phyloP scores from a whole-genome alignment of 2,888 invertebrate genomes.

The Phalangium opilio region DNA sequence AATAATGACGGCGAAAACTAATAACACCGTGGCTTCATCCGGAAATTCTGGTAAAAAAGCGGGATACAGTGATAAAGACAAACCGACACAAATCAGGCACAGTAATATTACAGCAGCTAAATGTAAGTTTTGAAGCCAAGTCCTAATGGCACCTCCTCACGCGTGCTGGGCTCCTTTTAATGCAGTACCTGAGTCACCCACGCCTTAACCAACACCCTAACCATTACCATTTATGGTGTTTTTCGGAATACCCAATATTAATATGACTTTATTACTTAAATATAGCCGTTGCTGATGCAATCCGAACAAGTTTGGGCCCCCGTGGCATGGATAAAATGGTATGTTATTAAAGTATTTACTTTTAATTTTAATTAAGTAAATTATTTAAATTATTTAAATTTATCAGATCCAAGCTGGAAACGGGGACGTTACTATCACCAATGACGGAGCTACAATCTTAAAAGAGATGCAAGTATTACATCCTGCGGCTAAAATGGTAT shows the following conservation, averaged over 20 bases:
- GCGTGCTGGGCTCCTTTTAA: neutral
- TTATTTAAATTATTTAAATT: no score
- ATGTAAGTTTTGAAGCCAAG: constrained; percentile 43
- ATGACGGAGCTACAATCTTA: constrained; percentile 97
- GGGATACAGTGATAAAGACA: constrained; percentile 41
- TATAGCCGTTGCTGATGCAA: constrained; percentile 94
- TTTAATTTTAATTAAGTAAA: no score
- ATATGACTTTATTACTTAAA: constrained; percentile 21
- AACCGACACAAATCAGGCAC: constrained; percentile 79
- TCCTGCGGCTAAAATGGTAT: constrained; percentile 97
- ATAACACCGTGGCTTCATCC: neutral
- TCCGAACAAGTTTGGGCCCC: constrained; percentile 94
- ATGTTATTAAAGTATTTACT: constrained; percentile 22
- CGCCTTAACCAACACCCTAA: neutral
- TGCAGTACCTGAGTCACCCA: neutral
- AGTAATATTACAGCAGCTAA: constrained; percentile 97
- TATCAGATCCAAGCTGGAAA: constrained; percentile 78
- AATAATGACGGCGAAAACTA: no score
- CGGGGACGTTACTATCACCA: constrained; percentile 98
- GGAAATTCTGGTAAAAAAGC: neutral
- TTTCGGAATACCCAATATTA: neutral
- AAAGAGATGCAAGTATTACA: constrained; percentile 98
- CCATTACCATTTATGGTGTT: neutral
- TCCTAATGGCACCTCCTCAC: no score
- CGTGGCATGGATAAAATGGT: constrained; percentile 99